Percentiles rank a stretch among this genome's conserved stretches.
These are phyloP conservation scores for Morpho achilles DNA, from an alignment of 2,888 invertebrate genomes.

Conservation along the genomic window DNA sequence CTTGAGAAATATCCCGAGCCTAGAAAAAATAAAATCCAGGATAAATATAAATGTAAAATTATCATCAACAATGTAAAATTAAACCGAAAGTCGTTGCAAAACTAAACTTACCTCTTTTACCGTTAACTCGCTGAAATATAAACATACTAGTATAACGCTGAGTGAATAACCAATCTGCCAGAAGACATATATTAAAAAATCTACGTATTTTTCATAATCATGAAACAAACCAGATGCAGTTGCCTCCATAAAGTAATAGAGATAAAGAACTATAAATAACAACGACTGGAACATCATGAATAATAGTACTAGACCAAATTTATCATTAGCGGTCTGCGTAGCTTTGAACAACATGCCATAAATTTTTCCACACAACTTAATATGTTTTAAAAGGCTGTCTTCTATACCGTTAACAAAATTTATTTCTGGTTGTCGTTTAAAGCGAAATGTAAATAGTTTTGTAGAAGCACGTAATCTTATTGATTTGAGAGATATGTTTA, in stretches of 20 bases:
- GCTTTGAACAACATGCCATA: slow-evolving; percentile 46
- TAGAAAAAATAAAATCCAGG: slow-evolving; percentile 32
- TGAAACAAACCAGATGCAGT: slow-evolving; percentile 54
- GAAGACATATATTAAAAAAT: slow-evolving; percentile 46
- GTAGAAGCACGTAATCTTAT: slow-evolving; percentile 40
- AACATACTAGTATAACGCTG: slow-evolving; percentile 38
- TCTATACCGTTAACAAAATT: slow-evolving; percentile 37
- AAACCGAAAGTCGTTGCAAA: too few species aligned
- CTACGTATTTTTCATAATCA: slow-evolving; percentile 42
- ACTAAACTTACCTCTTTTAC: slow-evolving; percentile 40
- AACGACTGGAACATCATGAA: slow-evolving; percentile 41
- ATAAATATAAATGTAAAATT: not conserved
- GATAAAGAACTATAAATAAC: slow-evolving; percentile 43
- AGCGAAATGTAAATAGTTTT: slow-evolving; percentile 40
- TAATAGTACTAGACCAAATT: slow-evolving; percentile 44
- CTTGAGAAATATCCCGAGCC: slow-evolving; percentile 45
- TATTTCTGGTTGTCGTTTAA: slow-evolving; percentile 30
- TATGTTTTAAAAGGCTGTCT: slow-evolving; percentile 46
- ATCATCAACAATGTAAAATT: too few species aligned
- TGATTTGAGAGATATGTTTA: slow-evolving; percentile 45
- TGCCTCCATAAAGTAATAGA: slow-evolving; percentile 65
- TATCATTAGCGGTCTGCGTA: slow-evolving; percentile 34
- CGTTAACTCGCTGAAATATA: slow-evolving; percentile 44
- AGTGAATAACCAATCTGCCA: slow-evolving; percentile 50
- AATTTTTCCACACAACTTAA: slow-evolving; percentile 47